Conservation (phyloP, 2,113 vertebrate species). For the Uria lomvia region DNA sequence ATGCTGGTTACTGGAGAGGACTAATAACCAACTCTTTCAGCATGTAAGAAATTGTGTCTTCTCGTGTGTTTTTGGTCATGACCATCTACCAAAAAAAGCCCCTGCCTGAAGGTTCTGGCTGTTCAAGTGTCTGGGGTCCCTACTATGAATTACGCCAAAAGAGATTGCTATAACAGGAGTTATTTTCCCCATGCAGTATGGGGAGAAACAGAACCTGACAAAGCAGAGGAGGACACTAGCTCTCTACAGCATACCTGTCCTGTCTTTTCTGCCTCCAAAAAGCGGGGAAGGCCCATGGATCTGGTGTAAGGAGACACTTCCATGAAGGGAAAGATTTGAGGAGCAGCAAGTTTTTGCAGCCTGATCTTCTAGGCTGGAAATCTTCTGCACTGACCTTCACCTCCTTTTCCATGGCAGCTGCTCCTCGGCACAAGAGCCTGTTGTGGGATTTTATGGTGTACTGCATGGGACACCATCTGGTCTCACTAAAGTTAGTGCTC, state of each 20-base stretch:
- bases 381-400: background rate
- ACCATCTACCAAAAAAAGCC: background rate
- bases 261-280: background rate
- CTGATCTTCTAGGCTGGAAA: background rate
- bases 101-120: background rate
- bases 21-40: background rate
- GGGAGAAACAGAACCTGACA: background rate
- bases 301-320: background rate
- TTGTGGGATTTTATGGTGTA: background rate
- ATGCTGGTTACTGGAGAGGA: background rate
- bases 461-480: background rate
- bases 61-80: background rate
- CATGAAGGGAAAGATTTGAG: background rate
- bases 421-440: background rate
- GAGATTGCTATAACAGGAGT: background rate
- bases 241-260: background rate
- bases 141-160: background rate
- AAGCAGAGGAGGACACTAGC: background rate
- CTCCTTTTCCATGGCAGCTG: background rate
- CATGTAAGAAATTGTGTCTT: background rate
- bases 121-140: background rate
- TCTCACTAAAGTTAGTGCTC: background rate
- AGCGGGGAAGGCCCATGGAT: background rate
- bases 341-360: background rate
- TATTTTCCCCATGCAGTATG: background rate